These are phyloP conservation scores for Aldabrachelys gigantea DNA, from an alignment of 2,113 vertebrate genomes.

Conservation along the genomic window DNA sequence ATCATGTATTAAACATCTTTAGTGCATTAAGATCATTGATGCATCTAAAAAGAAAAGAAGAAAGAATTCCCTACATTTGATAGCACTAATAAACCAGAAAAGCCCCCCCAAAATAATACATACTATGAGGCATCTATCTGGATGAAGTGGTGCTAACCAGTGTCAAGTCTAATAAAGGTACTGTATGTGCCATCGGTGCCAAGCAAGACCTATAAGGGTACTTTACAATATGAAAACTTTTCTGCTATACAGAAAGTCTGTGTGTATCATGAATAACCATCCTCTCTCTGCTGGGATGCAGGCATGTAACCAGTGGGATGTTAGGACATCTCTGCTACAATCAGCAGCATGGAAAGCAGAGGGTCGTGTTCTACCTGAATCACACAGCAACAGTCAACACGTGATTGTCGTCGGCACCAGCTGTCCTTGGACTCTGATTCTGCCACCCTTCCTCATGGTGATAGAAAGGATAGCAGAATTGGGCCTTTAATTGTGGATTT, in stretches of 20 bases:
- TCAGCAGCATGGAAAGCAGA: not conserved
- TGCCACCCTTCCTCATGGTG: not conserved
- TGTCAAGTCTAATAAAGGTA: not conserved
- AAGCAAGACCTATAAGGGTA: not conserved
- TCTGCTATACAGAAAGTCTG: not conserved
- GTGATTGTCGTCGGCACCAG: not conserved
- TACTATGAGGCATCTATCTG: not conserved
- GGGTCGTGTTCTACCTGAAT: not conserved
- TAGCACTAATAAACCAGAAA: not conserved
- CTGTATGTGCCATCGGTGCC: not conserved
- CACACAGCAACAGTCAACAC: rapidly evolving
- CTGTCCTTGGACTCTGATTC: not conserved
- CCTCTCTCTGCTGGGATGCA: not conserved
- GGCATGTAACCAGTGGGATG: not conserved
- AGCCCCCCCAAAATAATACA: not conserved
- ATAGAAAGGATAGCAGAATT: not conserved
- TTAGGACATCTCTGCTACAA: rapidly evolving
- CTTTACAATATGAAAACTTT: not conserved
- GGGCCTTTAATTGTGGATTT: not conserved
- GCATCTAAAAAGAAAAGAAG: not conserved
- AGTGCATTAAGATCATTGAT: not conserved
- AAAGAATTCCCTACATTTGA: not conserved
- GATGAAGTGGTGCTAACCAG: not conserved
- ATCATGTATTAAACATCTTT: not conserved
- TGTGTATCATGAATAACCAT: not conserved